phyloP scores from a whole-genome alignment of 2,797 vertebrate species.

The Steatocranus sp. region DNA sequence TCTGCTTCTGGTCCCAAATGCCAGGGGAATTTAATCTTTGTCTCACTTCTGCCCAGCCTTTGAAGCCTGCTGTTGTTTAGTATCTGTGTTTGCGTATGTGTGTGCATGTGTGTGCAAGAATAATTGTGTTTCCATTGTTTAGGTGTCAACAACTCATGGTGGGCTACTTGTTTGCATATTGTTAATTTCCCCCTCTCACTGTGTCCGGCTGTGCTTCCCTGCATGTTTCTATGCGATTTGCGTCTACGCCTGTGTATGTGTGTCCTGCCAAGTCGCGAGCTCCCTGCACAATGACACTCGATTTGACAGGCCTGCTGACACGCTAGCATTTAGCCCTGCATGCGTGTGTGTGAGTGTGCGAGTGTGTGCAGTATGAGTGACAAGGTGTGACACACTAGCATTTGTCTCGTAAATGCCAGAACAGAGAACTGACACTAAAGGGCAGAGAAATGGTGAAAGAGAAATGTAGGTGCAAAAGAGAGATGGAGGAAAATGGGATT shows the following conservation, averaged over 20 bases:
- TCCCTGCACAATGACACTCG: constrained; percentile 22
- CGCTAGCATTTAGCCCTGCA: constrained; percentile 49
- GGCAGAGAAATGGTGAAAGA: constrained; percentile 38
- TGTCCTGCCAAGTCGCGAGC: constrained; percentile 28
- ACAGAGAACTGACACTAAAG: constrained; percentile 72
- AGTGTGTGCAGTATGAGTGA: constrained; percentile 50
- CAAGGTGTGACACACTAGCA: constrained; percentile 75
- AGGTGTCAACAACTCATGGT: constrained; percentile 46
- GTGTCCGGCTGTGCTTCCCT: constrained; percentile 18
- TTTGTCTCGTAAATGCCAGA: constrained; percentile 80
- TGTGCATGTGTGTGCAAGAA: not conserved
- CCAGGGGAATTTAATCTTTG: constrained; percentile 41
- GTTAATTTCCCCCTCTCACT: constrained; percentile 55
- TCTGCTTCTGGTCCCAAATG: constrained; percentile 31
- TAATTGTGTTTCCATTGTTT: constrained; percentile 56
- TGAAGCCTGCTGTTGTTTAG: constrained; percentile 28
- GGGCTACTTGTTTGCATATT: constrained; percentile 63
- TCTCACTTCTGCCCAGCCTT: constrained; percentile 12
- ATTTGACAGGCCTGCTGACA: constrained; percentile 65
- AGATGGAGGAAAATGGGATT: not conserved
- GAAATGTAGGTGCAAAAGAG: not conserved
- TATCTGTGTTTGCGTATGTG: not conserved
- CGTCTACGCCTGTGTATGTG: not conserved
- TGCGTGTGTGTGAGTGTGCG: not conserved
- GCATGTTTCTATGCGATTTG: constrained; percentile 7